Evolutionary conservation across 2,113 vertebrate genomes (phyloP).

Genomic region (Mustela lutreola): DNA sequence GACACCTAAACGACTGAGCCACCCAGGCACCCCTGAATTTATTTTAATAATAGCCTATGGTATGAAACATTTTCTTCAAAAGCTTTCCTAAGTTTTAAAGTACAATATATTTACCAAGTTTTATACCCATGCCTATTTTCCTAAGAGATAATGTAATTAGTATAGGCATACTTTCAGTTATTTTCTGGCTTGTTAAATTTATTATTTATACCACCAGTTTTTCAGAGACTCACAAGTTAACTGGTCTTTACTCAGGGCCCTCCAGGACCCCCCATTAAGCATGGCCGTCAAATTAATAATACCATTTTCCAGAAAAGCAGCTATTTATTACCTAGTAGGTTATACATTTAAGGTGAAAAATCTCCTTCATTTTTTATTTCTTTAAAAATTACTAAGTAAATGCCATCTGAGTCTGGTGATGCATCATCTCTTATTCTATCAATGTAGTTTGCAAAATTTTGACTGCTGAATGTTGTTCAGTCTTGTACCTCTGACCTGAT

Average conservation of each 20-base stretch:
- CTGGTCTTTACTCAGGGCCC: not conserved
- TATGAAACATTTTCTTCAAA: slow-evolving; percentile 42
- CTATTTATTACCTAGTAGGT: slow-evolving; percentile 3
- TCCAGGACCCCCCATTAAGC: not conserved
- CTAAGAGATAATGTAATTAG: not conserved
- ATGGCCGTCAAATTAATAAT: not conserved
- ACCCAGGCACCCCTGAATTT: not conserved
- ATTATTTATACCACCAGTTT: slow-evolving; percentile 20
- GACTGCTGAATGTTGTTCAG: not conserved
- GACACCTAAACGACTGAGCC: not conserved
- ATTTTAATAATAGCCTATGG: not conserved
- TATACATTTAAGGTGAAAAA: not conserved
- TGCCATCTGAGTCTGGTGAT: not conserved
- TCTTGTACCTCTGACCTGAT: not conserved
- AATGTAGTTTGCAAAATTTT: not conserved
- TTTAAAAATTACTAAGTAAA: not conserved
- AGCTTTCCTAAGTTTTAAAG: slow-evolving; percentile 5
- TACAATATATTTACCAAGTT: not conserved
- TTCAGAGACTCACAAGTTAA: not conserved
- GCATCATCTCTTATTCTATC: not conserved
- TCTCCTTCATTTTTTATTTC: slow-evolving; percentile 29
- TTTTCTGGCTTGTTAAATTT: slow-evolving; percentile 22
- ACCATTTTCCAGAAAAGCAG: slow-evolving; percentile 8
- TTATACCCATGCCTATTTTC: not conserved
- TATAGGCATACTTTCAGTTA: not conserved